A percentile compares a stretch with the other conserved stretches of the same genome.
Evolutionary conservation across 2,797 vertebrate genomes (phyloP).

Genomic region (Apogon hyalosoma): DNA sequence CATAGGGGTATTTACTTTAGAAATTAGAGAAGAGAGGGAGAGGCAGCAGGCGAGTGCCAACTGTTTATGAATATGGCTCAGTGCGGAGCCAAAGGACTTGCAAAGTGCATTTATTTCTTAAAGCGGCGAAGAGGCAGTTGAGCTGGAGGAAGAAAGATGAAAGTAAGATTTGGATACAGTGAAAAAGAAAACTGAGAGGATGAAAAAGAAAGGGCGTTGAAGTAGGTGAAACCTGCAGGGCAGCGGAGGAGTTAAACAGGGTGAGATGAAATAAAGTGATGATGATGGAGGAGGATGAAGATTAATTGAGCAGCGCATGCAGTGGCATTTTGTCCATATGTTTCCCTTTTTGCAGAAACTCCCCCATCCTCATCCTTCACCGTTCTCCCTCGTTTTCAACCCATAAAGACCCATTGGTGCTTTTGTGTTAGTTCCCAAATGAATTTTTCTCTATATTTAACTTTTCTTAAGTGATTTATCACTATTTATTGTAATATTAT

Average conservation of each 20-base stretch:
- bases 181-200: neutral
- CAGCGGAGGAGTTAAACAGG: conserved; percentile 7
- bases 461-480: too few species aligned
- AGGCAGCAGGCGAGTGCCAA: conserved; percentile 7
- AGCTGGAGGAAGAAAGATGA: conserved; percentile 2
- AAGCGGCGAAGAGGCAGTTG: neutral
- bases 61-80: conserved; percentile 30
- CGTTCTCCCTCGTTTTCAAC: neutral
- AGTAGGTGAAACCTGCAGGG: neutral
- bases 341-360: neutral
- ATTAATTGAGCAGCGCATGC: conserved; percentile 2
- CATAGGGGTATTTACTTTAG: conserved; percentile 51
- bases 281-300: conserved; percentile 8
- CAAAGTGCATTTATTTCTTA: conserved; percentile 30
- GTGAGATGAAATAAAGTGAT: conserved; percentile 23
- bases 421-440: too few species aligned
- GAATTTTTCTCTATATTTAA: too few species aligned
- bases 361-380: neutral
- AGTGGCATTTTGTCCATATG: conserved; percentile 1
- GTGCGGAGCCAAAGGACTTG: conserved; percentile 26
- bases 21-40: conserved; percentile 48
- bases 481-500: too few species aligned
- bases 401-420: too few species aligned
- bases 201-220: neutral
- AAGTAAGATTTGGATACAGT: neutral